Base-by-base conservation (phyloP, 2,797 vertebrate genomes). In the Sparus aurata region DNA sequence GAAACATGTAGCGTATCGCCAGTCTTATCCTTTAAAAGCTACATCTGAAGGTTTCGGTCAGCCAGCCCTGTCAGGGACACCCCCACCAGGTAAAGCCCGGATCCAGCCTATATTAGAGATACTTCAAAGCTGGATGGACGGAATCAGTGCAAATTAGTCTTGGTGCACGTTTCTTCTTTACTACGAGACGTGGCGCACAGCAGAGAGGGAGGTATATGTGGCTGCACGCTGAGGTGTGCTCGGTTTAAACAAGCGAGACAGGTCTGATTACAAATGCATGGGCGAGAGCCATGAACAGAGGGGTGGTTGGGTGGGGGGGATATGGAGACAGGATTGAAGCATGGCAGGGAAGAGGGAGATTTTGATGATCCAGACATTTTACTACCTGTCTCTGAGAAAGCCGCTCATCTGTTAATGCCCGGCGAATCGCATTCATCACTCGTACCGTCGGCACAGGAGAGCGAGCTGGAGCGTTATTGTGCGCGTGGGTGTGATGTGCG, bases 181-280 rank as follows among this genome's bases (percentile, higher is more conserved):
- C 60, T 13, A 10, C 8, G 4, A 80, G 59, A 57, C 5, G 5
- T 0, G n/a, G 25, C 9, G 18, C 68, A 12, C 57, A 55, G 78
- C 43, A 30, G 65, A 79, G 68, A 70, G 70, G 43, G 34, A 8
- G 12, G 72, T 67, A 71, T 65, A 74, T 63, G 77, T 30, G 23
- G 58, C 58, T 47, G 69, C 85, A 73, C 22, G 2, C 66, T 11
- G 76, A 85, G 87, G 59, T 69, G 81, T 75, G 85, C 85, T 83
- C 80, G 67, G 90, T 89, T 93, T 91, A 85, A 92, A 81, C 79
- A 85, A 83, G 79, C 69, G 47, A 85, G 85, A 77, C 85, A 43
- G 66, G 71, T 84, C 83, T 91, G 92, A 93, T 91, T 90, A 91
- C 83, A 74, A 89, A 93, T 89, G 83, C 85, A 90, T 38, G 68